Percentiles rank a stretch among this genome's conserved stretches.
phyloP scores from a whole-genome alignment of 2,113 vertebrate species.

The Pristiophorus japonicus region DNA sequence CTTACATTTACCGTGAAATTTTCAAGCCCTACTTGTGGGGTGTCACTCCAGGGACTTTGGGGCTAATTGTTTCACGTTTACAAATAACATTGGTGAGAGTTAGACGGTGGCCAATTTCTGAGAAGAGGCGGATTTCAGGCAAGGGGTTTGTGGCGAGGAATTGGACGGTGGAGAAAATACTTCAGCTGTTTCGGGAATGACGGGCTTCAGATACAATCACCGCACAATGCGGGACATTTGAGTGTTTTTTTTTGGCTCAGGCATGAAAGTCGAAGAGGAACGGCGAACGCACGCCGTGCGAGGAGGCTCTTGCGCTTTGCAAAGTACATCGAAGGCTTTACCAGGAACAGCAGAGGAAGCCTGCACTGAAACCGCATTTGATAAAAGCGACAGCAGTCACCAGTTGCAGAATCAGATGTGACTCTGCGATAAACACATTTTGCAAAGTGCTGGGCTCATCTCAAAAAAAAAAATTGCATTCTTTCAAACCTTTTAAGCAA shows the following conservation, averaged over 20 bases:
- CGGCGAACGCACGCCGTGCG: neutral
- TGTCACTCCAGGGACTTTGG: neutral
- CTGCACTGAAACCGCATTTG: conserved; percentile 3
- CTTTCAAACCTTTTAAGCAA: neutral
- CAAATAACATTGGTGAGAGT: neutral
- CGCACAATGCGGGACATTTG: neutral
- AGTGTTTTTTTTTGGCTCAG: neutral
- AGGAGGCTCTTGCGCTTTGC: neutral
- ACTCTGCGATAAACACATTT: neutral
- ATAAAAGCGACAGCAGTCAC: conserved; percentile 11
- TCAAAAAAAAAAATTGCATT: neutral
- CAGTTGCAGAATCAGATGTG: neutral
- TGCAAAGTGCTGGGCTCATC: neutral
- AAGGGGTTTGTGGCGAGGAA: neutral
- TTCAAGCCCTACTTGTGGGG: neutral
- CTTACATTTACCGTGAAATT: neutral
- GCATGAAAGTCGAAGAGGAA: neutral
- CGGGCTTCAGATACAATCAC: neutral
- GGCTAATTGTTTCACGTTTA: neutral
- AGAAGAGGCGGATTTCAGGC: neutral
- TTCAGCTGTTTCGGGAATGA: neutral
- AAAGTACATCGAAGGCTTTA: neutral
- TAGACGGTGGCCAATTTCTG: neutral
- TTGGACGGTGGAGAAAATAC: neutral
- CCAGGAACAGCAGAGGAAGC: conserved; percentile 27